These are phyloP conservation scores for Hippocampus kuda DNA, from an alignment of 2,797 vertebrate genomes.

Conservation along the genomic window DNA sequence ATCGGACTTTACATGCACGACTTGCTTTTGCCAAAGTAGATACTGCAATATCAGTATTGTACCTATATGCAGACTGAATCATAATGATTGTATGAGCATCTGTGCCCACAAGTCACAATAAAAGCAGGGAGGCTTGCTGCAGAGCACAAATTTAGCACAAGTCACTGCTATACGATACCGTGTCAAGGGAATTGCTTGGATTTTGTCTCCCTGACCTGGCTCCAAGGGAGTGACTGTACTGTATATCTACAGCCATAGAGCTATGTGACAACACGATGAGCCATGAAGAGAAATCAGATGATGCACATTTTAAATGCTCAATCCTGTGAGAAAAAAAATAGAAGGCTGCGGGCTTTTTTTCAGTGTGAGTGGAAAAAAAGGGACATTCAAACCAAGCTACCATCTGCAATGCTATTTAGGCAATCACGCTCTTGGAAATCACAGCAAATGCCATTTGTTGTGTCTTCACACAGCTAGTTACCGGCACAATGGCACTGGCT, in stretches of 20 bases:
- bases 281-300: slow-evolving; percentile 40
- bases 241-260: slow-evolving; percentile 28
- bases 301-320: slow-evolving; percentile 22
- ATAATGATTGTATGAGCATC: slow-evolving; percentile 48
- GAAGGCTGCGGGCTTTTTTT: slow-evolving; percentile 14
- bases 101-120: slow-evolving; percentile 42
- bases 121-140: slow-evolving; percentile 37
- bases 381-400: slow-evolving; percentile 23
- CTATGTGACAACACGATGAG: slow-evolving; percentile 42
- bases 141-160: slow-evolving; percentile 46
- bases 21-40: slow-evolving; percentile 42
- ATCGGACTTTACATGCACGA: slow-evolving; percentile 41
- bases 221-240: slow-evolving; percentile 48
- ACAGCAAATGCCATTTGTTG: slow-evolving; percentile 30
- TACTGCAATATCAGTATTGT: slow-evolving; percentile 45
- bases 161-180: slow-evolving; percentile 48
- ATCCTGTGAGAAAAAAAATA: slow-evolving; percentile 17
- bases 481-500: slow-evolving; percentile 51
- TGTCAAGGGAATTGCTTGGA: slow-evolving; percentile 45
- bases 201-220: slow-evolving; percentile 40
- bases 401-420: slow-evolving; percentile 15
- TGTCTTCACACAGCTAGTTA: slow-evolving; percentile 48
- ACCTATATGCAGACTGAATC: slow-evolving; percentile 28
- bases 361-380: slow-evolving; percentile 14
- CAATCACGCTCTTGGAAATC: slow-evolving; percentile 15